Evolutionary conservation across 2,113 vertebrate species (phyloP), one percentile per base, ranked within the genome.

Genomic region (Myotis davidii): DNA sequence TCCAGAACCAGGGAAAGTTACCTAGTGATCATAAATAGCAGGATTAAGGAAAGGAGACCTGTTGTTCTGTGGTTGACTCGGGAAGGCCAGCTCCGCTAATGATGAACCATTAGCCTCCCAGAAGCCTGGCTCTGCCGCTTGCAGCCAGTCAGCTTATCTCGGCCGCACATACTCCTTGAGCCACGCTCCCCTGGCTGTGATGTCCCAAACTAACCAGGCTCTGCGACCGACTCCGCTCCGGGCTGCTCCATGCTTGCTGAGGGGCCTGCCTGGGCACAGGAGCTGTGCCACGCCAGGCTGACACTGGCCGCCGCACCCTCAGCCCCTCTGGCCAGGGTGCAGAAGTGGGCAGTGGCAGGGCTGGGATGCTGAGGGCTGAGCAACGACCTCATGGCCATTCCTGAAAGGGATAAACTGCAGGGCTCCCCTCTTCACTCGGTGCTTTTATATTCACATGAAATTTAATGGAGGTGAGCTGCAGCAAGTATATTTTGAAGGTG

Each of bases 1-100:
- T 95, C 90, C 59, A 90, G 88, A 96, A 92, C 52, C 45, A 72
- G 29, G 29, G 45, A 37, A 85, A 84, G 85, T 85, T 81, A 50
- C 37, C 25, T 70, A 61, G 42, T 79, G 48, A 79, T 45, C 82
- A 61, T 65, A 85, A 85, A 39, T 45, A 82, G 48, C 77, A n/a
- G 25, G 45, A 48, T 54, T 91, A 70, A 76, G 48, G 64, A 94
- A 88, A 93, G 90, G 81, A 69, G 52, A 29, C 34, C 67, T 94
- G 0, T 82, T 91, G 65, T 85, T 88, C 32, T 48, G n/a, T 70
- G 74, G 37, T 7, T 90, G 61, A 69, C 23, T 78, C 54, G 1
- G 45, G 69, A 97, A 73, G 10, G 4, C 48, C 64, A 34, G 1
- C 14, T 34, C 79, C 32, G 11, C 70, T 86, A 52, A 64, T 39